Evolutionary conservation across 2,797 vertebrate species (phyloP).

Genomic region (Scyliorhinus canicula): DNA sequence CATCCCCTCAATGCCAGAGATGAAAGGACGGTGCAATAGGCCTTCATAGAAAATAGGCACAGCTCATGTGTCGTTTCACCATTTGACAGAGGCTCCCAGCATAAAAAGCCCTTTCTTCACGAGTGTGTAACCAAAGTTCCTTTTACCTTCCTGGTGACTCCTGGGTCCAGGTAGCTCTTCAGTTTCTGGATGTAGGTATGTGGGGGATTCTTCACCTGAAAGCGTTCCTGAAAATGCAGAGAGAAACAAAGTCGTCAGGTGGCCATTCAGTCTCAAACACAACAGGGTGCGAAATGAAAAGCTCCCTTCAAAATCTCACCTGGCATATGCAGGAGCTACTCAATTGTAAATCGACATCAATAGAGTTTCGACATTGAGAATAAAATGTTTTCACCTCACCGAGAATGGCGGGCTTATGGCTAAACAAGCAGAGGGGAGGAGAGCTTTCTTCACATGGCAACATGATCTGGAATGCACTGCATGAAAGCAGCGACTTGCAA

Average conservation of each 20-base stretch:
- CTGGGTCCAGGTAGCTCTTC: conserved; percentile 64
- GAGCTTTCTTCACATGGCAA: too few species aligned
- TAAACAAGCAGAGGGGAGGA: too few species aligned
- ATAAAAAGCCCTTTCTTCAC: neutral
- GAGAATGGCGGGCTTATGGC: too few species aligned
- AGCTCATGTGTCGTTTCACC: neutral
- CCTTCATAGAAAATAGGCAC: neutral
- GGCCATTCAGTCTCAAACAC: neutral
- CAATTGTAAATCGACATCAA: neutral
- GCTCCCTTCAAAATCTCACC: neutral
- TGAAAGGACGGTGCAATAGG: neutral
- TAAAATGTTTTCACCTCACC: too few species aligned
- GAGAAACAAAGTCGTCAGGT: neutral
- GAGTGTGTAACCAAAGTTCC: neutral
- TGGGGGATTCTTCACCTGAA: conserved; percentile 70
- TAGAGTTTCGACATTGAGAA: neutral
- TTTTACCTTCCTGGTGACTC: conserved; percentile 62
- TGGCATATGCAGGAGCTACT: neutral
- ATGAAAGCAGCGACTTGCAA: too few species aligned
- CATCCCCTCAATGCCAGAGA: neutral
- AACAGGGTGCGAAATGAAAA: neutral
- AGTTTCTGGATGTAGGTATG: conserved; percentile 68
- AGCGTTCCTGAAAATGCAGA: conserved; percentile 56
- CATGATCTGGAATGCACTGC: too few species aligned
- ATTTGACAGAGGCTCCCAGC: neutral